Conservation (phyloP, 2,113 vertebrate species). For the Carassius carassius region DNA sequence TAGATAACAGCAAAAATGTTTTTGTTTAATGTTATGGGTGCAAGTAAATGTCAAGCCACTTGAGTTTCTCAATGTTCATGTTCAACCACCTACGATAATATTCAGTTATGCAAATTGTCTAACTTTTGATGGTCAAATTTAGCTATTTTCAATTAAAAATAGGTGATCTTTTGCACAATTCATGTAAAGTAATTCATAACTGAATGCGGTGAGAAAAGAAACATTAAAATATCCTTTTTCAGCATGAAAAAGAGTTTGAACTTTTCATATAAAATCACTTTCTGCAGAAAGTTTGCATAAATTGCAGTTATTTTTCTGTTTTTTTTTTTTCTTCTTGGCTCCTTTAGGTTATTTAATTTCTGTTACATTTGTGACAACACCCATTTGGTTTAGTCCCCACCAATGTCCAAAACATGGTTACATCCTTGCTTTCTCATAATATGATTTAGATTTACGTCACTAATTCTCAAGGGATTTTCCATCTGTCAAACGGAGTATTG, state of each 20-base stretch:
- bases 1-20: not conserved
- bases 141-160: not conserved
- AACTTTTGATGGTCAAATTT: not conserved
- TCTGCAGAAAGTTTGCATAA: not conserved
- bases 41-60: not conserved
- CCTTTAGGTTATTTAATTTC: not conserved
- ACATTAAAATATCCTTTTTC: not conserved
- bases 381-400: not conserved
- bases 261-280: not conserved
- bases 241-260: not conserved
- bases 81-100: not conserved
- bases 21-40: not conserved
- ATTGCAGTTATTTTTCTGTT: not conserved
- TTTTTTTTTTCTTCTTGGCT: not conserved
- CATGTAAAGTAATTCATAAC: not conserved
- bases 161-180: not conserved
- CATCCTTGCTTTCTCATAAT: not conserved
- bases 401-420: not conserved
- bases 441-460: not conserved
- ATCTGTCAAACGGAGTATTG: not conserved
- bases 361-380: not conserved
- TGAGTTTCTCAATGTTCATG: not conserved
- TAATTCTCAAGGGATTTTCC: not conserved
- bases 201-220: not conserved
- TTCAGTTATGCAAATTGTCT: not conserved